phyloP scores from a whole-genome alignment of 1,140 invertebrate genomes.

The Druon quercuslanigerum region DNA sequence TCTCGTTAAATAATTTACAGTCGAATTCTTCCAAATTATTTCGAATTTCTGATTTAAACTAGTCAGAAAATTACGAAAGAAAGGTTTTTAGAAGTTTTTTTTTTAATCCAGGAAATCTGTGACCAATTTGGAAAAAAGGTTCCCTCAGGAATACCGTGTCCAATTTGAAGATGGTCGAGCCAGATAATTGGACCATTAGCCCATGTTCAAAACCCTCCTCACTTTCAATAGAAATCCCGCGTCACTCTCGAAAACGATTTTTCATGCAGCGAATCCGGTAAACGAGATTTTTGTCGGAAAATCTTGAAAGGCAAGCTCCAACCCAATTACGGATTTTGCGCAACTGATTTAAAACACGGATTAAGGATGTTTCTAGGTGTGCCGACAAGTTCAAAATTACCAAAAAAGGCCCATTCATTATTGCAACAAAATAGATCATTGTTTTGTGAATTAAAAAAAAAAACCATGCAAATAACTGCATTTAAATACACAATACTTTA shows the following conservation, averaged over 20 bases:
- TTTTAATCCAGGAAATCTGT: slow-evolving; percentile 25
- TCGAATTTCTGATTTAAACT: no score
- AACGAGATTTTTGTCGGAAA: slow-evolving; percentile 23
- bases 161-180: slow-evolving; percentile 11
- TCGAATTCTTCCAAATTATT: not conserved
- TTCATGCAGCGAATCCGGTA: slow-evolving; percentile 1
- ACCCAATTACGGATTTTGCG: not conserved
- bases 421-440: no score
- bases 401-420: no score
- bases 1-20: not conserved
- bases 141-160: not conserved
- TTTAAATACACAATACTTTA: no score
- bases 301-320: not conserved
- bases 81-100: slow-evolving; percentile 1
- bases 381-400: no score
- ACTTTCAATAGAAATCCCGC: not conserved
- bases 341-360: slow-evolving; percentile 27
- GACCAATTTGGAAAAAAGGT: slow-evolving; percentile 17
- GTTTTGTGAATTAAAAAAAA: no score
- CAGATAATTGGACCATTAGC: slow-evolving; percentile 29
- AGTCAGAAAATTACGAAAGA: not conserved
- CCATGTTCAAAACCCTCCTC: not conserved
- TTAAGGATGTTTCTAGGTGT: not conserved
- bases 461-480: no score
- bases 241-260: slow-evolving; percentile 8